Percentiles rank a stretch among this genome's conserved stretches.
These are phyloP conservation scores for Rhineura floridana DNA, from an alignment of 2,113 vertebrate genomes.

Conservation along the genomic window DNA sequence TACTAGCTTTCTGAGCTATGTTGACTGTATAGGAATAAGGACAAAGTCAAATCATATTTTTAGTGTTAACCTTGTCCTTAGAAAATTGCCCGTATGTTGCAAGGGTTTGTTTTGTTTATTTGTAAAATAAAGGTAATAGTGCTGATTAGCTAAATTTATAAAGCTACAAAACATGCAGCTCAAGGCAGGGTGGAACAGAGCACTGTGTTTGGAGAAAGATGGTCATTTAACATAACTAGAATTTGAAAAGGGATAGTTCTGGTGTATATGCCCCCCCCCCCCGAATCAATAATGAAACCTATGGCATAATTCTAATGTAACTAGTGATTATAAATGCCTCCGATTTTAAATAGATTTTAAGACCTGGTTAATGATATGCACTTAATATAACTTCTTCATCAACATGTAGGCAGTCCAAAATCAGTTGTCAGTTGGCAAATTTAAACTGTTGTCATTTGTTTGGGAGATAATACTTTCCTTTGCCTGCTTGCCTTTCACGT, in stretches of 20 bases:
- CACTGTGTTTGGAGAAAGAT: no score
- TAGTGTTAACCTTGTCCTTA: slow-evolving; percentile 17
- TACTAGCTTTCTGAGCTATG: not conserved
- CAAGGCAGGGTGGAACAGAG: not conserved
- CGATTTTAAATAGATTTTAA: slow-evolving; percentile 8
- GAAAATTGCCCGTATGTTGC: not conserved
- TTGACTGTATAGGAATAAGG: not conserved
- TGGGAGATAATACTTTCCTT: not conserved
- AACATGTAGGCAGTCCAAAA: not conserved
- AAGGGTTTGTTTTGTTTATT: not conserved
- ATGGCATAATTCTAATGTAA: not conserved
- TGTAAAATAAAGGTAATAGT: no score
- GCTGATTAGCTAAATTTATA: not conserved
- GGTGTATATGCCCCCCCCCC: no score
- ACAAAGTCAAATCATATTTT: not conserved
- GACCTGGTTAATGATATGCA: not conserved
- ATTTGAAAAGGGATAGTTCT: not conserved
- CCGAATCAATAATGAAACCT: not conserved
- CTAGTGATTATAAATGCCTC: not conserved
- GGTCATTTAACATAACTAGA: no score
- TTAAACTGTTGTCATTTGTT: not conserved
- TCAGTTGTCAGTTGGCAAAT: not conserved
- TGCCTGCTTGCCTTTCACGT: not conserved
- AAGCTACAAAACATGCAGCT: not conserved
- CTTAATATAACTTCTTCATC: not conserved